Evolutionary conservation across 2,797 vertebrate species (phyloP).

Genomic region (Calcarius lapponicus): DNA sequence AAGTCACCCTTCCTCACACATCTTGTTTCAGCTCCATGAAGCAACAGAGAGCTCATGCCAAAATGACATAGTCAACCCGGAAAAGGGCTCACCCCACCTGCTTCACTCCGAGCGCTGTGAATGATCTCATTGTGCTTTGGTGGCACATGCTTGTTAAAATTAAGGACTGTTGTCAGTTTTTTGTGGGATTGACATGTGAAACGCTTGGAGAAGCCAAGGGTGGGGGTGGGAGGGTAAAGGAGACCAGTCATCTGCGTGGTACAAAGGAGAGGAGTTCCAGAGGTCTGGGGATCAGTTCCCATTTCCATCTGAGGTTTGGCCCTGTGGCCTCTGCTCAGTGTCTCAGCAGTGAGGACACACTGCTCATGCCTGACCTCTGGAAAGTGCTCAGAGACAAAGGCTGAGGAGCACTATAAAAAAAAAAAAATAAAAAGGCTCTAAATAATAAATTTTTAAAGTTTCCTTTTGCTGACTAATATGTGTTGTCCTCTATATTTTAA

Average conservation of each 20-base stretch:
- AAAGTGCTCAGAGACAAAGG: neutral
- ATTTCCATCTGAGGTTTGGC: neutral
- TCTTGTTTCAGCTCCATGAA: constrained; percentile 3
- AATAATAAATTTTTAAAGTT: neutral
- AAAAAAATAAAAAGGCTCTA: neutral
- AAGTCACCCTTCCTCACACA: constrained; percentile 37
- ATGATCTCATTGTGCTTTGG: neutral
- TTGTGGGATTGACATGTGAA: neutral
- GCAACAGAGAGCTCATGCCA: neutral
- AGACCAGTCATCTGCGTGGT: neutral
- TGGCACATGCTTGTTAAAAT: neutral
- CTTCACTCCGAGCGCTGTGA: neutral
- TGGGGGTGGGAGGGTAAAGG: neutral
- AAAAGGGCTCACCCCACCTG: constrained; percentile 10
- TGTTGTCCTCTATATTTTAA: neutral
- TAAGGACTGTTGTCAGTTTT: neutral
- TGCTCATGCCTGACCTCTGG: neutral
- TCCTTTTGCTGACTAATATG: neutral
- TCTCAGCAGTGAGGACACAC: neutral
- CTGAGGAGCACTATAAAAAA: neutral
- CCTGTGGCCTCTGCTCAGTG: neutral
- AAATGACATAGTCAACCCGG: neutral
- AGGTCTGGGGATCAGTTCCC: neutral
- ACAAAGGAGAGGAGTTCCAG: neutral
- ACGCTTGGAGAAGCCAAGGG: neutral